Evolutionary conservation across 2,888 invertebrate species (phyloP), one percentile per base, ranked within the genome.

Genomic region (Philopedon plagiatum): DNA sequence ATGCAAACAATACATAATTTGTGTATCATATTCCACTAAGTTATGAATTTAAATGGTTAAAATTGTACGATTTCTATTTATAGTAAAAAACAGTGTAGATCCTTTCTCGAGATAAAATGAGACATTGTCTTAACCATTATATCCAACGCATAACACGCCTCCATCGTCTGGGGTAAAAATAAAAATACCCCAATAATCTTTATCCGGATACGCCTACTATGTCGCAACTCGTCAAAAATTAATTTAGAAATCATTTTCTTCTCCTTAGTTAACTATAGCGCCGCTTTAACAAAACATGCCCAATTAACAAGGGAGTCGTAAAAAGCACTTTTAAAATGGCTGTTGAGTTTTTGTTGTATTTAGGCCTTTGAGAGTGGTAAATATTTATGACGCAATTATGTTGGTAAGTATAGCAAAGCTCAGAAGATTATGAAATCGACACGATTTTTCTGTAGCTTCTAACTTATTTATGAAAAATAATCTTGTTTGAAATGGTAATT

Each of bases 331-430:
- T 46, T 46, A 23, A 46, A 46, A 8, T 21, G 46, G 21, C 23
- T 46, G 21, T 46, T 46, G 19, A 23, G 15, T 46, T 46, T 46
- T 46, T 21, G 44, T 44, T 44, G 11, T 11, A 46, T 46, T 46
- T 46, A 23, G n/a, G 46, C 23, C 46, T 46, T 46, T 46, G 21
- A 21, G 23, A n/a, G 46, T 23, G 46, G 21, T 46, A 46, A 46
- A 46, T 46, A 46, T 46, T 46, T 46, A 46, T 46, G 46, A 46
- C 23, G 11, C 46, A 46, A 46, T 46, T 46, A 46, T 46, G 46
- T 46, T 46, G n/a, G 23, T 23, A 46, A 19, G 46, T 46, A 46
- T 15, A 21, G 23, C 23, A 46, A 21, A 46, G 46, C 46, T 15
- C n/a, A 46, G 8, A 46, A 23, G 46, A 46, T 46, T 46, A 46